Percentiles rank a stretch among this genome's conserved stretches.
Evolutionary conservation across 2,888 invertebrate genomes (phyloP).

Genomic region (Onchidella celtica): DNA sequence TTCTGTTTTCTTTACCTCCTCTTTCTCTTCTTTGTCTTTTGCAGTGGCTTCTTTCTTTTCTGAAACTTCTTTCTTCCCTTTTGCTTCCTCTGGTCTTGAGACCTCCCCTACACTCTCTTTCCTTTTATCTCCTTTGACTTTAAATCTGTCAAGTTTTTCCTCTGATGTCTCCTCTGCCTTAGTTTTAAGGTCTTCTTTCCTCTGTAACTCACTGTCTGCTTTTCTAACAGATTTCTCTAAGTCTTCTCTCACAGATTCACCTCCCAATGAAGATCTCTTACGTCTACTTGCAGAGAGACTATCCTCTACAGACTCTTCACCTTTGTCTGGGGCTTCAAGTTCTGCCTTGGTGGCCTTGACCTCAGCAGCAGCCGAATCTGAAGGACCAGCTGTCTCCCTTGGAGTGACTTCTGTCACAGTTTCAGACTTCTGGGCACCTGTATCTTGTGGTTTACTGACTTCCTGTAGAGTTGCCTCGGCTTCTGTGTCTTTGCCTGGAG

Average conservation of each 20-base stretch:
- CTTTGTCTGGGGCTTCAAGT: not conserved
- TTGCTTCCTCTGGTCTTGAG: not conserved
- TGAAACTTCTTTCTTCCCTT: not conserved
- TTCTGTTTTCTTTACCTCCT: not conserved
- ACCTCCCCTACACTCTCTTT: not conserved
- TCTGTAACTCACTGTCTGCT: not conserved
- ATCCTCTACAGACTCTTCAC: not conserved
- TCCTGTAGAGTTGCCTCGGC: not conserved
- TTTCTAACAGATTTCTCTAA: not conserved
- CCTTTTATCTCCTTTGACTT: not conserved
- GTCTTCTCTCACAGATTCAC: too few species aligned
- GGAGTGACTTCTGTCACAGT: not conserved
- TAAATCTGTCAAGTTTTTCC: not conserved
- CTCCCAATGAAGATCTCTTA: too few species aligned
- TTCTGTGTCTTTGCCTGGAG: slow-evolving; percentile 7
- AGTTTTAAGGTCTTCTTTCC: slow-evolving; percentile 1
- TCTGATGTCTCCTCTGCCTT: slow-evolving; percentile 12
- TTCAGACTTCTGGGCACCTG: slow-evolving; percentile 20
- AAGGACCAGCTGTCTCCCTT: not conserved
- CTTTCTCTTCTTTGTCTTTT: not conserved
- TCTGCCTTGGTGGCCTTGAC: not conserved
- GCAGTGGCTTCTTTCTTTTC: slow-evolving; percentile 2
- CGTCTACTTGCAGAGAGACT: too few species aligned
- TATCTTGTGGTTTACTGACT: not conserved
- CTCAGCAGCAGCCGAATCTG: not conserved